Evolutionary conservation across 2,888 invertebrate genomes (phyloP).

Genomic region (Metalampra italica): DNA sequence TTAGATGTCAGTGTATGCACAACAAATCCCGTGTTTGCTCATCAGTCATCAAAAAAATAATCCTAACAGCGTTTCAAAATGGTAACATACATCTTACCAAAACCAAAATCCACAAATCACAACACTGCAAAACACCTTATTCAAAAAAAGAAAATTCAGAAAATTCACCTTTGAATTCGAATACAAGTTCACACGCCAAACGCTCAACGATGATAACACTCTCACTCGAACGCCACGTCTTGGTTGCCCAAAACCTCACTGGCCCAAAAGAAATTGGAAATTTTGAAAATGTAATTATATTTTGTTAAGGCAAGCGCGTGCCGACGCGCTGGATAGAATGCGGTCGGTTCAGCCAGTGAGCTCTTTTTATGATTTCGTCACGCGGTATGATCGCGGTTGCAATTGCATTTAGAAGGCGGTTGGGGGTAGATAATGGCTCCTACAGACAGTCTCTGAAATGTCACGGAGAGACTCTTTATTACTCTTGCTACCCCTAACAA

Average conservation of each 20-base stretch:
- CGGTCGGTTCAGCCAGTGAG: constrained; percentile 34
- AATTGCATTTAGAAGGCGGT: constrained; percentile 37
- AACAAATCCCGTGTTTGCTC: too few relatives aligned
- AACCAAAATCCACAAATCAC: constrained; percentile 24
- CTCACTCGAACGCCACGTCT: constrained; percentile 70
- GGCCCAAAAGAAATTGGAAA: constrained; percentile 18
- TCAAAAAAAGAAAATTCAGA: constrained; percentile 23
- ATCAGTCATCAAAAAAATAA: too few relatives aligned
- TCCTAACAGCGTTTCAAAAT: background rate
- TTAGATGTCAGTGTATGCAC: too few relatives aligned
- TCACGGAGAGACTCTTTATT: too few relatives aligned
- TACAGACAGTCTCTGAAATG: too few relatives aligned
- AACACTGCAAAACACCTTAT: constrained; percentile 25
- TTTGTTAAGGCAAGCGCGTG: constrained; percentile 33
- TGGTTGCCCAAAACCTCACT: constrained; percentile 38
- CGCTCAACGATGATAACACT: constrained; percentile 69
- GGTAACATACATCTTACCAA: background rate
- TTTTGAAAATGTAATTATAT: constrained; percentile 22
- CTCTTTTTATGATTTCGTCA: constrained; percentile 74
- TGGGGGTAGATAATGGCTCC: constrained; percentile 16
- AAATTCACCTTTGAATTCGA: constrained; percentile 67
- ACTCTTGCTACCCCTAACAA: too few relatives aligned
- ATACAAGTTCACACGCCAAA: constrained; percentile 72
- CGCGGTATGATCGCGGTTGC: constrained; percentile 53
- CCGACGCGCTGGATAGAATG: constrained; percentile 53